phyloP scores from a whole-genome alignment of 2,888 invertebrate species.

The Xylophagus ater region DNA sequence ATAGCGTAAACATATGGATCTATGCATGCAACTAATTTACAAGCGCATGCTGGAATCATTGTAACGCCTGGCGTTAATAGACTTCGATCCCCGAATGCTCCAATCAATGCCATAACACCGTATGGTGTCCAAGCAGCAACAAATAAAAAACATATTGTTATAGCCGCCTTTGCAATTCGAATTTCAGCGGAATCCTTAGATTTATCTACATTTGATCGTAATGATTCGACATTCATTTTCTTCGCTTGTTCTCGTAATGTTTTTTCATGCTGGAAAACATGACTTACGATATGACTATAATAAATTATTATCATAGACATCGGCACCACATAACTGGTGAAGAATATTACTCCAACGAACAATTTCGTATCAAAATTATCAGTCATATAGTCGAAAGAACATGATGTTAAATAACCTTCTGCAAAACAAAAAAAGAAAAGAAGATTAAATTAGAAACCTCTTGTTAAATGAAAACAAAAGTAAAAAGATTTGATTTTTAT shows the following conservation, averaged over 20 bases:
- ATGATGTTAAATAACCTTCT: slow-evolving; percentile 86
- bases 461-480: slow-evolving; percentile 6
- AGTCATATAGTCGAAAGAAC: slow-evolving; percentile 71
- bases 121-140: slow-evolving; percentile 87
- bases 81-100: slow-evolving; percentile 66
- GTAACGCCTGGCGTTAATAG: slow-evolving; percentile 61
- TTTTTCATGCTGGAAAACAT: slow-evolving; percentile 78
- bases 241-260: slow-evolving; percentile 69
- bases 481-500: background rate
- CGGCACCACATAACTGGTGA: slow-evolving; percentile 66
- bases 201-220: slow-evolving; percentile 57
- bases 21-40: slow-evolving; percentile 81
- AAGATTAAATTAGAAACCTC: too few relatives aligned
- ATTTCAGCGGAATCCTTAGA: slow-evolving; percentile 62
- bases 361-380: slow-evolving; percentile 66
- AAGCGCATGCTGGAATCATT: slow-evolving; percentile 78
- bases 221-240: slow-evolving; percentile 83
- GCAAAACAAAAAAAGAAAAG: slow-evolving; percentile 22
- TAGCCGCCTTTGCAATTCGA: slow-evolving; percentile 77
- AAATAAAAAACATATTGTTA: slow-evolving; percentile 75
- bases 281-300: slow-evolving; percentile 77
- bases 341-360: slow-evolving; percentile 65
- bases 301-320: slow-evolving; percentile 68
- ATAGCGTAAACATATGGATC: slow-evolving; percentile 88
- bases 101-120: slow-evolving; percentile 68